A percentile compares a stretch with the other conserved stretches of the same genome.
Conservation (phyloP, 1,140 invertebrate genomes). For the Cherax quadricarinatus region DNA sequence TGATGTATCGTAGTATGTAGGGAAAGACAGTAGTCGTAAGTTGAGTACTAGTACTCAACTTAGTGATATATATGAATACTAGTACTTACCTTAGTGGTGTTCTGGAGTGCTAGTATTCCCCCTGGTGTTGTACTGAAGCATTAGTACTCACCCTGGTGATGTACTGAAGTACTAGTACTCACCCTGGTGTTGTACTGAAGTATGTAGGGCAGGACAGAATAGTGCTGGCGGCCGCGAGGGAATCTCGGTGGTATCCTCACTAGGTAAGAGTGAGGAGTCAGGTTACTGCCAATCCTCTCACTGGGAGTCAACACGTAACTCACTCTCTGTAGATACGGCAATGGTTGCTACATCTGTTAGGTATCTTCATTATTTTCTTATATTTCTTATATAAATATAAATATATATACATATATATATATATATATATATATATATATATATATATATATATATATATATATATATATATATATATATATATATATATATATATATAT, state of each 20-base stretch:
- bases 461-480: too few species aligned
- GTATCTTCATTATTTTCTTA: neutral
- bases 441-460: constrained; percentile 13
- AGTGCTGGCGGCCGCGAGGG: constrained; percentile 45
- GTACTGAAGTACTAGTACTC: neutral
- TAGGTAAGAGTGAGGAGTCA: constrained; percentile 44
- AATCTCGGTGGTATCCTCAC: constrained; percentile 56
- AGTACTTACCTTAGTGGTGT: too few species aligned
- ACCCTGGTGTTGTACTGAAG: constrained; percentile 19
- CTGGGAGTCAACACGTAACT: constrained; percentile 50
- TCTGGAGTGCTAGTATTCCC: too few species aligned
- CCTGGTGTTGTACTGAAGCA: too few species aligned
- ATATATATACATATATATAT: constrained; percentile 9
- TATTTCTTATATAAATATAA: too few species aligned
- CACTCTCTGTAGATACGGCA: constrained; percentile 23
- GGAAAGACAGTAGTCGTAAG: too few species aligned
- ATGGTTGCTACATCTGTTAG: neutral
- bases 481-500: too few species aligned
- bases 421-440: constrained; percentile 13
- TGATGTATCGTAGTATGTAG: too few species aligned
- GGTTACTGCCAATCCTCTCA: constrained; percentile 57
- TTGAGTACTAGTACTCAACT: too few species aligned
- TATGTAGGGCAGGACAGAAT: constrained; percentile 54
- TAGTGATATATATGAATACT: too few species aligned
- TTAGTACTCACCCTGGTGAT: neutral